Evolutionary conservation across 2,888 invertebrate genomes (phyloP).

Genomic region (Belgica antarctica): DNA sequence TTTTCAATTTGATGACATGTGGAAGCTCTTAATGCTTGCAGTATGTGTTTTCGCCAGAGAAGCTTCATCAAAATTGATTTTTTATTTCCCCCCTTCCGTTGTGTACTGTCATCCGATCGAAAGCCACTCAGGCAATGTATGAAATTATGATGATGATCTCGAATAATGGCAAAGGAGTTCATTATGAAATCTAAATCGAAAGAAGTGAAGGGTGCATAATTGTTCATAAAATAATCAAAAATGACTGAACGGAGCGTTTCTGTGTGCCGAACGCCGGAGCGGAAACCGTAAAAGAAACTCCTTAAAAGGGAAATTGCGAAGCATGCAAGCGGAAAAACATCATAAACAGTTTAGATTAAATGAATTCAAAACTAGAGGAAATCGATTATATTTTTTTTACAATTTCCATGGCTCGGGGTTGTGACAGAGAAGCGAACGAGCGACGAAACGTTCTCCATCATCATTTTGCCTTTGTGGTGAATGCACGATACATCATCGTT

Average conservation of each 20-base stretch:
- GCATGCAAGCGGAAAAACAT: not conserved
- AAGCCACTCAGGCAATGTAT: no score
- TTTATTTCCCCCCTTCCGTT: not conserved
- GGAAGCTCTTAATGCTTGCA: not conserved
- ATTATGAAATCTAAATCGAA: not conserved
- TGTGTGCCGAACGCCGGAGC: not conserved
- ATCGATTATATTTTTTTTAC: not conserved
- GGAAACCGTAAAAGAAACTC: not conserved
- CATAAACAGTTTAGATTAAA: not conserved
- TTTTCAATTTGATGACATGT: not conserved
- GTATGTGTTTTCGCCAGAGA: not conserved
- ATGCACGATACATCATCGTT: not conserved
- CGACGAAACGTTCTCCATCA: not conserved
- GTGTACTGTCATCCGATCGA: no score
- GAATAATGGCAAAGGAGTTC: not conserved
- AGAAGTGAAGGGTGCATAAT: not conserved
- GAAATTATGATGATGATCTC: no score
- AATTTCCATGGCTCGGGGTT: not conserved
- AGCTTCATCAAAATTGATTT: not conserved
- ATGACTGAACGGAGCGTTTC: not conserved
- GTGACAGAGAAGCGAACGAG: not conserved
- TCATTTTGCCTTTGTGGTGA: not conserved
- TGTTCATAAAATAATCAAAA: constrained; percentile 17
- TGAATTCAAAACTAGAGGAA: not conserved
- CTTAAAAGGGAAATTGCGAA: not conserved